phyloP scores from a whole-genome alignment of 2,797 vertebrate genomes.

The Peromyscus aztecus region DNA sequence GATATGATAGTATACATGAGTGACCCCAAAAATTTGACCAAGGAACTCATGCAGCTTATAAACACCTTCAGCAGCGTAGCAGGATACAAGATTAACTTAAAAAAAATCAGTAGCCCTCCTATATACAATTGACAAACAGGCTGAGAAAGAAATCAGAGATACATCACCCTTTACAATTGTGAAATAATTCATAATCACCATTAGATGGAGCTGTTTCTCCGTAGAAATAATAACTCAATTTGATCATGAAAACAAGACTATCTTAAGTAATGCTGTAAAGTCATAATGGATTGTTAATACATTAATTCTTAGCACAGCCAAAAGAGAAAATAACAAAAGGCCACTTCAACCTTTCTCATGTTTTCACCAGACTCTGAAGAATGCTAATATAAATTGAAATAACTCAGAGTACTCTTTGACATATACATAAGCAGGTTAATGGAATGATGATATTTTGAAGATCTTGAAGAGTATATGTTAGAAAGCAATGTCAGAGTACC shows the following conservation, averaged over 20 bases:
- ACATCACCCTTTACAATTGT: background rate
- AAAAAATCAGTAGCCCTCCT: no score
- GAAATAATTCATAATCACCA: conserved; percentile 72
- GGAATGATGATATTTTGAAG: background rate
- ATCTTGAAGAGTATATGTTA: background rate
- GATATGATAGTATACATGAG: no score
- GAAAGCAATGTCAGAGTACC: background rate
- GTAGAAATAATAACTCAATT: conserved; percentile 58
- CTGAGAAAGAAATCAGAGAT: no score
- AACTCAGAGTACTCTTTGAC: background rate
- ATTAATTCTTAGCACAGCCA: background rate
- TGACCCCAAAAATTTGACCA: no score
- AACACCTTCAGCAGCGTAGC: no score
- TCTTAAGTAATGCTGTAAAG: conserved; percentile 54
- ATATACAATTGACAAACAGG: no score
- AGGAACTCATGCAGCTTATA: no score
- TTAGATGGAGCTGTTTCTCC: conserved; percentile 89
- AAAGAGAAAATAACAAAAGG: conserved; percentile 42
- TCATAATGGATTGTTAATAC: conserved; percentile 33
- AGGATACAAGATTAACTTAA: no score
- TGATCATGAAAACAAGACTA: conserved; percentile 48
- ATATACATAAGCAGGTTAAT: conserved; percentile 13
- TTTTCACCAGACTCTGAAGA: conserved; percentile 30
- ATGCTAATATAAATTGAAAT: conserved; percentile 34
- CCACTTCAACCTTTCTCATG: conserved; percentile 30